Percentiles rank a stretch among this genome's conserved stretches.
Conservation (phyloP, 2,797 vertebrate species). For the Enteromius unitaeniatus region DNA sequence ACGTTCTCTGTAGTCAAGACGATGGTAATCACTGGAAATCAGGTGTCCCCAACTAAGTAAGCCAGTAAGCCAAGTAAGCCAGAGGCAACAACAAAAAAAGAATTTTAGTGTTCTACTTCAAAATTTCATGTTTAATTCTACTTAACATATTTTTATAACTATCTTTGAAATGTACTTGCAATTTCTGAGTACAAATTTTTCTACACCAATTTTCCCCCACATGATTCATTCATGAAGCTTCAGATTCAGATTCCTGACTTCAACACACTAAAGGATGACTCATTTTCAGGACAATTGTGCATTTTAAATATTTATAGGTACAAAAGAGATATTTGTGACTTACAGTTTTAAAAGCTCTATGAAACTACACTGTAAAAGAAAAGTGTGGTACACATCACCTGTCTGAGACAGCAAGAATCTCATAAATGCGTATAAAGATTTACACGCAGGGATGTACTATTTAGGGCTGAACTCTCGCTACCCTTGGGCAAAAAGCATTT, state of each 20-base stretch:
- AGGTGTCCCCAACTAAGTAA: too few species aligned
- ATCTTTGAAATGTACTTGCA: background rate
- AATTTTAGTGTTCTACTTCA: background rate
- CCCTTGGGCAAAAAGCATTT: conserved; percentile 27
- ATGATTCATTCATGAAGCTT: background rate
- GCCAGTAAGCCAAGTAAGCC: too few species aligned
- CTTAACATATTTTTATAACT: background rate
- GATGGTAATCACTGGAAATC: too few species aligned
- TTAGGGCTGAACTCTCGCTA: conserved; percentile 49
- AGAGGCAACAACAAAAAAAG: too few species aligned
- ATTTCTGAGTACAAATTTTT: background rate
- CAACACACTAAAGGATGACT: background rate
- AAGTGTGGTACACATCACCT: background rate
- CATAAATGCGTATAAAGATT: conserved; percentile 25
- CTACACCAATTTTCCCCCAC: background rate
- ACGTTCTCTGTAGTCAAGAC: too few species aligned
- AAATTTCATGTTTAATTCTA: background rate
- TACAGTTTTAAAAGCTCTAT: conserved; percentile 31
- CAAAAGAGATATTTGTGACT: conserved; percentile 54
- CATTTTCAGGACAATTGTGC: background rate
- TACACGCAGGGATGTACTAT: background rate
- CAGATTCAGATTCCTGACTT: background rate
- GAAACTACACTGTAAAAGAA: background rate
- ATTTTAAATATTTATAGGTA: conserved; percentile 60
- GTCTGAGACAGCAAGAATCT: background rate